Conservation (phyloP, 2,888 invertebrate genomes). For the Gymnosoma rotundatum region DNA sequence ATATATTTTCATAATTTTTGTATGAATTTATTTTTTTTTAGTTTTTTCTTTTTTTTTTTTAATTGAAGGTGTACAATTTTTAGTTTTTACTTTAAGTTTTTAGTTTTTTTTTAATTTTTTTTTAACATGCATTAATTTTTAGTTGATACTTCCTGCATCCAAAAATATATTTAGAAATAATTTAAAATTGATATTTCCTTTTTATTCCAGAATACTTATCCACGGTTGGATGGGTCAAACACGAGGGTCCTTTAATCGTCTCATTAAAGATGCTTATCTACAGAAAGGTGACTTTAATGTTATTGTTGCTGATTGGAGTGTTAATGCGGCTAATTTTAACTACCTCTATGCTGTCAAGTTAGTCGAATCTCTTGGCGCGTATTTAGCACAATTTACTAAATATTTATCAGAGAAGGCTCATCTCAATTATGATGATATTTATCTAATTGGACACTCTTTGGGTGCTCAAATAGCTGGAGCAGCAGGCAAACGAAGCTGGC, state of each 20-base stretch:
- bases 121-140: too few relatives aligned
- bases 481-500: slow-evolving; percentile 76
- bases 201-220: slow-evolving; percentile 73
- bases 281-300: slow-evolving; percentile 76
- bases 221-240: slow-evolving; percentile 80
- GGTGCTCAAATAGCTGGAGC: slow-evolving; percentile 81
- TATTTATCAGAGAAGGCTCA: slow-evolving; percentile 72
- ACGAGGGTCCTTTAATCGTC: slow-evolving; percentile 77
- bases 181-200: not conserved
- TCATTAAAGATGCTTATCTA: slow-evolving; percentile 77
- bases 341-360: slow-evolving; percentile 77
- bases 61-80: too few relatives aligned
- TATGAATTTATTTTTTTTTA: too few relatives aligned
- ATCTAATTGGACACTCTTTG: slow-evolving; percentile 81
- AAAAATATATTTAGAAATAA: too few relatives aligned
- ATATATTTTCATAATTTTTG: too few relatives aligned
- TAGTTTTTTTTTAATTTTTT: too few relatives aligned
- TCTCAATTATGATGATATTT: slow-evolving; percentile 74
- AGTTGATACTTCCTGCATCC: too few relatives aligned
- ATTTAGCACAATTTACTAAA: slow-evolving; percentile 76
- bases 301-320: slow-evolving; percentile 79
- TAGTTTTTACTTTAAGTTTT: too few relatives aligned
- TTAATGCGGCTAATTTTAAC: slow-evolving; percentile 76
- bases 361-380: slow-evolving; percentile 76
- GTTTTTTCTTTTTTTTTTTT: too few relatives aligned